Evolutionary conservation across 2,888 invertebrate genomes (phyloP), one percentile per base, ranked within the genome.

Genomic region (Lacanobia wlatinum): DNA sequence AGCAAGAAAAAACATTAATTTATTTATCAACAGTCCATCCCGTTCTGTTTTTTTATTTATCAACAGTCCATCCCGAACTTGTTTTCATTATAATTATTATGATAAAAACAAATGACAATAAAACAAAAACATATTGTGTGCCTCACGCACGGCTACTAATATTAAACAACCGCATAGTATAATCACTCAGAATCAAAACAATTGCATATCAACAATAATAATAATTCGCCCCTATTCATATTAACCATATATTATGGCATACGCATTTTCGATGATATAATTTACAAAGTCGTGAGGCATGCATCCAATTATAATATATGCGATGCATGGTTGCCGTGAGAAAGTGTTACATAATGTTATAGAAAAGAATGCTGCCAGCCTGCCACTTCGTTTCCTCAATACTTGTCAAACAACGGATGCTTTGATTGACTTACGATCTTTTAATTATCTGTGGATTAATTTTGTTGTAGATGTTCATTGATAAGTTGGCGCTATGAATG

Each of bases 341-440:
- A 88, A 88, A 81, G 83, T 48, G 62, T 88, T 87, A 63, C 80
- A 78, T 88, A 87, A 88, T 73, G 7, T 62, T 71, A 55, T 70
- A 75, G 70, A 73, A 73, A 84, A 86, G 78, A 84, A 86, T 85
- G 78, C 48, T 67, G 72, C 43, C 46, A 58, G 10, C 18, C n/a
- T 67, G 66, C 56, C n/a, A 63, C 73, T 43, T 63, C 48, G 61
- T 84, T 85, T 86, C 83, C 83, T 79, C 73, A 71, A 73, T 73
- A 74, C 70, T 69, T 77, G 73, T 82, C 77, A 70, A 76, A 70
- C 68, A 59, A 53, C 80, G 71, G 83, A 82, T 71, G 65, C 48
- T 53, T 58, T 66, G 59, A 78, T 65, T 62, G 66, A 76, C 52
- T 73, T 70, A 68, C 18, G 46, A 70, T 63, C 70, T 65, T 70